A percentile compares a stretch with the other conserved stretches of the same genome.
phyloP scores from a whole-genome alignment of 1,140 invertebrate species.

The Apis laboriosa region DNA sequence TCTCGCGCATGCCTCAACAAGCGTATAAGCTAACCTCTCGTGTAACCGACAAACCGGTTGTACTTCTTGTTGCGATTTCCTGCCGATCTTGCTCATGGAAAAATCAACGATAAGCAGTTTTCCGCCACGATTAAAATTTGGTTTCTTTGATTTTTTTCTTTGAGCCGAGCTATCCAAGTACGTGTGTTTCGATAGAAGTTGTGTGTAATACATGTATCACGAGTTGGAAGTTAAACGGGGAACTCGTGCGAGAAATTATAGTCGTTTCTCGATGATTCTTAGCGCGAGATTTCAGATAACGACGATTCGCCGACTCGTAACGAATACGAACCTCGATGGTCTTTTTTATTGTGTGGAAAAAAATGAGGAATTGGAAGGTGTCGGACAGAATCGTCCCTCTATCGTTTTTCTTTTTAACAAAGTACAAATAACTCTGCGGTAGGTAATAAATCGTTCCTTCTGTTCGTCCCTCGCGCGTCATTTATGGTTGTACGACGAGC shows the following conservation, averaged over 20 bases:
- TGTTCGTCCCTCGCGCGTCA: background rate
- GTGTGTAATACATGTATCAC: background rate
- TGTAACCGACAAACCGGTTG: slow-evolving; percentile 55
- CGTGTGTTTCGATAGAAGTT: too few species aligned
- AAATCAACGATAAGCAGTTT: slow-evolving; percentile 27
- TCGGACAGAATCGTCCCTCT: background rate
- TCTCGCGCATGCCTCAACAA: background rate
- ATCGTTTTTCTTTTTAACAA: background rate
- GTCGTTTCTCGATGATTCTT: background rate
- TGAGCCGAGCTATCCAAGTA: too few species aligned
- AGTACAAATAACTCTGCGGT: background rate
- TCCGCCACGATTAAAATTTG: slow-evolving; percentile 1
- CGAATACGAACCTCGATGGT: background rate
- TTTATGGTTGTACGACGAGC: background rate
- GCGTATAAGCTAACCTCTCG: slow-evolving; percentile 30
- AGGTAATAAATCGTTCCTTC: background rate
- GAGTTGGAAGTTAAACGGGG: background rate
- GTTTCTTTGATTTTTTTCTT: background rate
- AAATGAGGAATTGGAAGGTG: background rate
- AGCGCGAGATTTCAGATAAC: slow-evolving; percentile 4
- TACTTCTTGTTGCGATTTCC: slow-evolving; percentile 37
- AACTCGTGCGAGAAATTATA: slow-evolving; percentile 21
- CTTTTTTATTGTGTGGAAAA: background rate
- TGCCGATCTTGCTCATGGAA: slow-evolving; percentile 21
- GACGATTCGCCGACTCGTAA: background rate